Conservation (phyloP, 2,797 vertebrate genomes). For the Cottoperca gobio region DNA sequence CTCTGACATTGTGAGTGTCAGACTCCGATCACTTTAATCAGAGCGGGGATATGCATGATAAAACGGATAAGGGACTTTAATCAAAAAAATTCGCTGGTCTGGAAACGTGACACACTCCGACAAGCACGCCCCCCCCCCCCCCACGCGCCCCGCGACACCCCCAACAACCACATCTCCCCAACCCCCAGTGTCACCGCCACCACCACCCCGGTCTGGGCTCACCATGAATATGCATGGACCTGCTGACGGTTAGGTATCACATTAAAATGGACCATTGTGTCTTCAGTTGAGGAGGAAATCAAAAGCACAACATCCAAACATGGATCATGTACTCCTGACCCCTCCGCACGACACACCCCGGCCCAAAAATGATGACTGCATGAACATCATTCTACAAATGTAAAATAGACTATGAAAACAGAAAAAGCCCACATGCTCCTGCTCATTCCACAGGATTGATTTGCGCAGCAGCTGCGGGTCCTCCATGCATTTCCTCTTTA, state of each 20-base stretch:
- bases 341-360: not conserved
- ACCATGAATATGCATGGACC: slow-evolving; percentile 96
- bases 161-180: slow-evolving; percentile 76
- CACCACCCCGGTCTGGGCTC: slow-evolving; percentile 86
- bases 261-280: slow-evolving; percentile 94
- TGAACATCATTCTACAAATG: slow-evolving; percentile 5
- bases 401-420: slow-evolving; percentile 24
- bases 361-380: slow-evolving; percentile 1
- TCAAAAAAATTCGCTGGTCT: slow-evolving; percentile 99
- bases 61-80: slow-evolving; percentile 99
- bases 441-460: slow-evolving; percentile 14
- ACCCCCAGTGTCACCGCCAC: slow-evolving; percentile 84
- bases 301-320: slow-evolving; percentile 52
- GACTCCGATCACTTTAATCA: slow-evolving; percentile 99
- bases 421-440: not conserved
- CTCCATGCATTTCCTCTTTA: slow-evolving; percentile 53
- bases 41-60: slow-evolving; percentile 99
- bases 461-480: slow-evolving; percentile 37
- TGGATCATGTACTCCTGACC: slow-evolving; percentile 1
- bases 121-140: slow-evolving; percentile 93
- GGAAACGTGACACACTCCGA: slow-evolving; percentile 99
- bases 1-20: slow-evolving; percentile 99
- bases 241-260: slow-evolving; percentile 88
- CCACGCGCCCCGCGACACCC: slow-evolving; percentile 63
- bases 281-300: slow-evolving; percentile 69